A percentile compares a stretch with the other conserved stretches of the same genome.
phyloP scores from a whole-genome alignment of 2,113 vertebrate species.

The Furnarius figulus region DNA sequence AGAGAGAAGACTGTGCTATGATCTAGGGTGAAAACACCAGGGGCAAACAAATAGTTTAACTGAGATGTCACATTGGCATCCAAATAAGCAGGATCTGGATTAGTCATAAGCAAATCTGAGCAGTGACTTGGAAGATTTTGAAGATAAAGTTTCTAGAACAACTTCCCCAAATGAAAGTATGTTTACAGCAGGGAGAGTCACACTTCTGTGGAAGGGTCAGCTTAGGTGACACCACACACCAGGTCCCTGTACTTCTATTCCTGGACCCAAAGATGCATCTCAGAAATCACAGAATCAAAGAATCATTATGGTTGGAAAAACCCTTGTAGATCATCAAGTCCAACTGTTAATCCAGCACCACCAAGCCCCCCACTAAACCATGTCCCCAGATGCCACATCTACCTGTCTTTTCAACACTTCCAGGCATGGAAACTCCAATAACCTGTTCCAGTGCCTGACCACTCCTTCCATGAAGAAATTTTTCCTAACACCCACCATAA shows the following conservation, averaged over 20 bases:
- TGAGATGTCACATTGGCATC: not conserved
- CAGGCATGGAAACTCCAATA: not conserved
- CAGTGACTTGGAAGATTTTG: not conserved
- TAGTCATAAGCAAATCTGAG: not conserved
- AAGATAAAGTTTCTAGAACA: not conserved
- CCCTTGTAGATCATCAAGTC: not conserved
- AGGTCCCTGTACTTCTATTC: not conserved
- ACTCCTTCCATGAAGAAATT: not conserved
- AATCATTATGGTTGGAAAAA: not conserved
- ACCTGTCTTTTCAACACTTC: not conserved
- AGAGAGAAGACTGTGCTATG: not conserved
- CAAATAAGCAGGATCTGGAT: not conserved
- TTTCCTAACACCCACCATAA: not conserved
- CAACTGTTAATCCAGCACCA: not conserved
- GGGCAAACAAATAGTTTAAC: not conserved
- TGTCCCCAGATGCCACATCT: not conserved
- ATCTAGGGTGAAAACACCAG: fast-evolving
- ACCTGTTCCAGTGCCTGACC: not conserved
- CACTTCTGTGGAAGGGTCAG: not conserved
- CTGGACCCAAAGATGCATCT: not conserved
- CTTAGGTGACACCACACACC: not conserved
- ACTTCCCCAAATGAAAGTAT: not conserved
- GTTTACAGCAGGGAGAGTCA: not conserved
- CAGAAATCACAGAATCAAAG: not conserved
- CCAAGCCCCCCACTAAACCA: not conserved